Evolutionary conservation across 2,797 vertebrate genomes (phyloP).

Genomic region (Hirundo rustica): DNA sequence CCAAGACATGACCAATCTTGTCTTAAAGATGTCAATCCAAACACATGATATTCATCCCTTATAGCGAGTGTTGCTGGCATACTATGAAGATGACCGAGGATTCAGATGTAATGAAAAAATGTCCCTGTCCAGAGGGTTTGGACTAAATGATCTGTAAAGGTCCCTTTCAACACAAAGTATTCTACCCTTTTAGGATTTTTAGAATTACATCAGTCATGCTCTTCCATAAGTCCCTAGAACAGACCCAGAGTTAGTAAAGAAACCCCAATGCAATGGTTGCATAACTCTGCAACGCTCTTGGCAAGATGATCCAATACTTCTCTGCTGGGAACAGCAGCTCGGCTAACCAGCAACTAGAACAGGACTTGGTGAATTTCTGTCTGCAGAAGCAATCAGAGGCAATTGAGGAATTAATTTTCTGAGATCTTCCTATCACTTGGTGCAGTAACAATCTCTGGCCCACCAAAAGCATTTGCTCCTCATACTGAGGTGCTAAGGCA

Average conservation of each 20-base stretch:
- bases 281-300: neutral
- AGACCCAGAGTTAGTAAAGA: neutral
- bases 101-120: neutral
- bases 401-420: neutral
- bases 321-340: neutral
- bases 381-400: neutral
- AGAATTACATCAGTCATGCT: neutral
- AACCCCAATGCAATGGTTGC: rapidly evolving
- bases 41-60: neutral
- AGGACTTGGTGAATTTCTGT: neutral
- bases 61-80: neutral
- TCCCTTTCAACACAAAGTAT: neutral
- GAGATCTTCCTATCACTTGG: neutral
- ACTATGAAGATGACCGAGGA: neutral
- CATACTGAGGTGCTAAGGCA: neutral
- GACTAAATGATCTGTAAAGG: neutral
- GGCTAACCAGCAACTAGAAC: neutral
- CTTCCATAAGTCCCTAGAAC: neutral
- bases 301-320: neutral
- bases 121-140: neutral
- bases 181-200: neutral
- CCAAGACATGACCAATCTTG: neutral
- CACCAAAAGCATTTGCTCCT: neutral
- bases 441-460: neutral
- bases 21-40: neutral